Evolutionary conservation across 2,797 vertebrate genomes (phyloP).

Genomic region (Tokudaia muenninki): DNA sequence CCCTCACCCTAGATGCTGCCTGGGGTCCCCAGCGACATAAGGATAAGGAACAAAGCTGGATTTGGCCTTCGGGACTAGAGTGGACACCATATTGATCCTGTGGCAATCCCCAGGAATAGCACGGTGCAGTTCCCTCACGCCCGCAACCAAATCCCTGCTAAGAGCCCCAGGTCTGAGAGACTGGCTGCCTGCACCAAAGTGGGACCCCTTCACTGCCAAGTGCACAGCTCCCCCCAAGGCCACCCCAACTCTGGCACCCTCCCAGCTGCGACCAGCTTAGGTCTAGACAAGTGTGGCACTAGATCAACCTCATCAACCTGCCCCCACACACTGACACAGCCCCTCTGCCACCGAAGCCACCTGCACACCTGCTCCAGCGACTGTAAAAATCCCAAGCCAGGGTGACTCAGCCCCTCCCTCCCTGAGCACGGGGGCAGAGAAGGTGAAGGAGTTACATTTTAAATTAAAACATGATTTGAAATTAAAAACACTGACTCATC

Average conservation of each 20-base stretch:
- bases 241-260: not conserved
- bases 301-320: not conserved
- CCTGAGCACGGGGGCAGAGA: not conserved
- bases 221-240: not conserved
- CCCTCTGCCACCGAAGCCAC: not conserved
- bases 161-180: not conserved
- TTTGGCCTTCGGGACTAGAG: too few relatives aligned
- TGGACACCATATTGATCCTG: rapidly evolving
- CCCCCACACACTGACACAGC: too few relatives aligned
- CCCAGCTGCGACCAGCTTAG: not conserved
- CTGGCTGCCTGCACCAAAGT: not conserved
- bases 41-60: not conserved
- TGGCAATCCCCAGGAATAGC: not conserved
- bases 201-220: not conserved
- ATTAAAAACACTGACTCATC: constrained; percentile 35
- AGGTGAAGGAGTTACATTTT: not conserved
- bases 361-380: not conserved
- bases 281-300: not conserved
- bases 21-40: not conserved
- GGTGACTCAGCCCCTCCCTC: not conserved
- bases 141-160: not conserved
- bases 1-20: not conserved
- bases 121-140: rapidly evolving
- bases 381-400: not conserved
- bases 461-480: constrained; percentile 54